A percentile compares a stretch with the other conserved stretches of the same genome.
Conservation (phyloP, 2,888 invertebrate genomes). For the Lysandra coridon region DNA sequence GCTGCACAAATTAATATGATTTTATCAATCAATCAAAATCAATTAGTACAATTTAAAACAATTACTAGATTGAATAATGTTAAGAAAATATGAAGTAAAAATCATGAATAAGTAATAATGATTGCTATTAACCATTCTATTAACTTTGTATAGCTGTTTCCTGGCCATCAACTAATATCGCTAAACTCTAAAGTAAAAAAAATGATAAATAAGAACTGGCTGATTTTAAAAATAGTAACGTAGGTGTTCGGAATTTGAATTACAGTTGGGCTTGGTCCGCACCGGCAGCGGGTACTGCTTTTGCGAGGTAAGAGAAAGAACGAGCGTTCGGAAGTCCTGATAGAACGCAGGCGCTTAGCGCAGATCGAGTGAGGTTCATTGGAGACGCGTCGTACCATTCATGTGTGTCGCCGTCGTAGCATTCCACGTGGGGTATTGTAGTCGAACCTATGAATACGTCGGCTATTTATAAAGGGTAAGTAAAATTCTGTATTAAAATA, state of each 20-base stretch:
- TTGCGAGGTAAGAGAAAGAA: slow-evolving; percentile 82
- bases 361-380: slow-evolving; percentile 91
- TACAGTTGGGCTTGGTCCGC: slow-evolving; percentile 64
- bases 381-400: slow-evolving; percentile 86
- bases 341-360: slow-evolving; percentile 89
- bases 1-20: not conserved
- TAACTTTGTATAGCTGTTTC: not conserved
- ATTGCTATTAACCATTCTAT: not conserved
- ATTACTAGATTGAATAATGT: not conserved
- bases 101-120: not conserved
- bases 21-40: not conserved
- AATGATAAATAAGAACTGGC: not conserved
- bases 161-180: not conserved
- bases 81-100: not conserved
- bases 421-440: slow-evolving; percentile 88
- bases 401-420: slow-evolving; percentile 84
- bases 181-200: not conserved
- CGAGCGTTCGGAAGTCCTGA: slow-evolving; percentile 84
- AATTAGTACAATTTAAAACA: not conserved
- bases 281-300: slow-evolving; percentile 73
- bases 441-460: slow-evolving; percentile 76
- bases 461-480: not conserved
- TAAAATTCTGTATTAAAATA: not conserved
- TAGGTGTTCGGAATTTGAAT: not conserved
- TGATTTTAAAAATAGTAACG: slow-evolving; percentile 11